A percentile compares a stretch with the other conserved stretches of the same genome.
phyloP scores from a whole-genome alignment of 2,888 invertebrate genomes.

The Parnassius smintheus region DNA sequence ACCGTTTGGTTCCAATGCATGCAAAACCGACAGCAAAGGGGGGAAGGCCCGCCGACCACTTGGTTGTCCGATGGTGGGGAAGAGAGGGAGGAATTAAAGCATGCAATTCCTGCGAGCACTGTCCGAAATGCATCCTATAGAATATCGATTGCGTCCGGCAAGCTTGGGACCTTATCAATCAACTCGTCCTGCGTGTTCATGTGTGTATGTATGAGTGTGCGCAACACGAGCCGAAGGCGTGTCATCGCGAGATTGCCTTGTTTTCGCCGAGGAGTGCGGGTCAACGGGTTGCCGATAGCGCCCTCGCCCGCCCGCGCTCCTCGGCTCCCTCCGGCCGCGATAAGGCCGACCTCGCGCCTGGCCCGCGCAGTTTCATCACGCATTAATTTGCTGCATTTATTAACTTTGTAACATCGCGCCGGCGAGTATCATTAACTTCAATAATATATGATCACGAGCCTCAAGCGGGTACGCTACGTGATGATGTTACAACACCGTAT shows the following conservation, averaged over 20 bases:
- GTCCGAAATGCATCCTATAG: too few relatives aligned
- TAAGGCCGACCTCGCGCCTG: conserved; percentile 7
- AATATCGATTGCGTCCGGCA: not conserved
- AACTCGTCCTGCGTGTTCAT: not conserved
- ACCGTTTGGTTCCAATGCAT: too few relatives aligned
- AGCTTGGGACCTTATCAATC: not conserved
- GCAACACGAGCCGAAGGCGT: not conserved
- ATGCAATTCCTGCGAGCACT: too few relatives aligned
- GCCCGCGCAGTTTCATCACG: conserved; percentile 15
- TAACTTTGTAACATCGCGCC: not conserved
- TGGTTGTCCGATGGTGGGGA: too few relatives aligned
- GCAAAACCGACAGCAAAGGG: too few relatives aligned
- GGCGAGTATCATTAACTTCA: not conserved
- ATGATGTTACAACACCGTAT: not conserved
- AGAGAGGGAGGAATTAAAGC: too few relatives aligned
- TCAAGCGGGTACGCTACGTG: not conserved
- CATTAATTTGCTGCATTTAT: not conserved
- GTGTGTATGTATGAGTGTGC: conserved; percentile 1
- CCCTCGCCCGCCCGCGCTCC: conserved; percentile 23
- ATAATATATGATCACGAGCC: not conserved
- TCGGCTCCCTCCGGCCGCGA: conserved; percentile 1
- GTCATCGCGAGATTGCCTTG: conserved; percentile 20
- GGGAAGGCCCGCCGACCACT: too few relatives aligned
- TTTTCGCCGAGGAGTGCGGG: conserved; percentile 27
- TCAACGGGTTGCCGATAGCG: conserved; percentile 30